Evolutionary conservation across 2,888 invertebrate species (phyloP), one percentile per base, ranked within the genome.

Genomic region (Camponotus fellah): DNA sequence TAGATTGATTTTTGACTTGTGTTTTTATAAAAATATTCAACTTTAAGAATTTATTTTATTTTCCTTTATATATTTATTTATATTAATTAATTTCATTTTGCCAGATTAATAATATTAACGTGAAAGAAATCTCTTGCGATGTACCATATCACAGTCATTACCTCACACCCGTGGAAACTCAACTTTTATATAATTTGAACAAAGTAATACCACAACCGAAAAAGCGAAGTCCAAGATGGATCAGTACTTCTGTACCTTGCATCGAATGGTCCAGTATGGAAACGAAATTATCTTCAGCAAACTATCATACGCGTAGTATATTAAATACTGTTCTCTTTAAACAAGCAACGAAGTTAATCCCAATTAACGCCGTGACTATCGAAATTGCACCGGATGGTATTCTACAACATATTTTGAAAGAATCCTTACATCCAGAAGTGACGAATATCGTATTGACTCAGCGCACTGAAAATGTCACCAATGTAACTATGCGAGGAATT

Each of bases 291-390:
- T 82, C 46, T 5, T 87, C 86, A 3, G 83, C 85, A 17, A 68
- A 66, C 17, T 87, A 87, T 21, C 83, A 83, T 5, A 76, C 76
- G 8, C 79, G 68, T 53, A 86, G 84, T 62, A 49, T 82, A 58
- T 34, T 82, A 10, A 74, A 21, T 46, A 69, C 84, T 0, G 83
- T 86, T 12, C 62, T 82, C 1, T 84, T 86, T 37, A 77, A 65
- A 21, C 49, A 49, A 49, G 49, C 49, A 49, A 49, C 17, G 4
- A 49, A 49, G 5, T 49, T 49, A 49, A 49, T 49, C 17, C 6
- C 49, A 49, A 49, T 17, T 49, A 49, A 49, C 17, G 49, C 49
- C 17, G 49, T 49, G 17, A 49, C 17, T 6, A 49, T 49, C 46
- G 46, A 46, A 46, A 46, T 46, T 46, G 14, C 46, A 46, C 46